These are phyloP conservation scores for Petroica traversi DNA, from an alignment of 2,113 vertebrate species.

Conservation along the genomic window DNA sequence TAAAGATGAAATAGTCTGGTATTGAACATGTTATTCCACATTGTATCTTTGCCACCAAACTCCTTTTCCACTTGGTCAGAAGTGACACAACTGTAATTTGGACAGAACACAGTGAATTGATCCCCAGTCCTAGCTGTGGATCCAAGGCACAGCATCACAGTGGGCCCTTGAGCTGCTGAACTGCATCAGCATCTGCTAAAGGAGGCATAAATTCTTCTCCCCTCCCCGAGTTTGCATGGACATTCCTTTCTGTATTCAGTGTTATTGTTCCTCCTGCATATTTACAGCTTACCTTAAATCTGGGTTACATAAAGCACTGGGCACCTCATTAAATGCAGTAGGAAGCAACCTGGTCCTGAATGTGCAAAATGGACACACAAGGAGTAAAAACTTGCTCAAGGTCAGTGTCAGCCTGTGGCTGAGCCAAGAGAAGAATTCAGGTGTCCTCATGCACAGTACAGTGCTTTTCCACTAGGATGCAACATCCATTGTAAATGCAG, in stretches of 20 bases:
- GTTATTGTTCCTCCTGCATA: neutral
- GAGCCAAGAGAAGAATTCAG: neutral
- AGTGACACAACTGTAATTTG: neutral
- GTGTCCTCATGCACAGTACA: neutral
- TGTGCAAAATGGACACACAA: neutral
- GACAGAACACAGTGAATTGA: neutral
- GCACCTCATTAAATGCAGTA: neutral
- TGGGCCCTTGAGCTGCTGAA: accelerated
- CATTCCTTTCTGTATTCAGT: neutral
- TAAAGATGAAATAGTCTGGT: neutral
- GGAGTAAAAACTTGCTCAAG: neutral
- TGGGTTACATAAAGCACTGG: neutral
- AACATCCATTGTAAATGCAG: neutral
- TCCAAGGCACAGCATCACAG: neutral
- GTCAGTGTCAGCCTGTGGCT: neutral
- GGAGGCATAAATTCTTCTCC: neutral
- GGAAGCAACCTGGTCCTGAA: neutral
- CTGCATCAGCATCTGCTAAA: neutral
- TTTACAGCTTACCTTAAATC: neutral
- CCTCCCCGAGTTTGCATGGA: neutral
- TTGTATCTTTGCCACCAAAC: neutral
- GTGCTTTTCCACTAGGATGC: neutral
- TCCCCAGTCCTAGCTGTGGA: neutral
- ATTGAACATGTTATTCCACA: neutral
- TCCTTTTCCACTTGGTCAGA: neutral